phyloP scores from a whole-genome alignment of 2,797 vertebrate genomes.

The Crocidura indochinensis region DNA sequence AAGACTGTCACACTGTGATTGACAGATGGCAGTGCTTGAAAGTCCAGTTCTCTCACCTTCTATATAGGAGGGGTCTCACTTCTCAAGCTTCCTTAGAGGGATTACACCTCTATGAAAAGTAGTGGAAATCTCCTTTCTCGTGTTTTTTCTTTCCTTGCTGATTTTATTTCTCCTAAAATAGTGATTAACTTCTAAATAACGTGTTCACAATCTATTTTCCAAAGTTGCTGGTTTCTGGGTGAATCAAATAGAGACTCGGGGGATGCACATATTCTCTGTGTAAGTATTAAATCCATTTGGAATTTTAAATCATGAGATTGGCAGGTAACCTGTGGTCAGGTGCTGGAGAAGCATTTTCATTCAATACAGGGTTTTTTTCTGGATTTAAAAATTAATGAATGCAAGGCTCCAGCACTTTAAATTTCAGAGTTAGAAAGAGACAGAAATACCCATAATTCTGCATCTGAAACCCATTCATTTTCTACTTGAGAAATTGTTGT shows the following conservation, averaged over 20 bases:
- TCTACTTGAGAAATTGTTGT: background rate
- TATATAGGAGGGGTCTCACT: background rate
- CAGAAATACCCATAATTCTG: background rate
- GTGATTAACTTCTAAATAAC: background rate
- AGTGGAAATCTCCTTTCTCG: background rate
- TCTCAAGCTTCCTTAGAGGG: background rate
- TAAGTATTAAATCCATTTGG: too few species aligned
- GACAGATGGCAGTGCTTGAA: too few species aligned
- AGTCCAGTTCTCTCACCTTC: background rate
- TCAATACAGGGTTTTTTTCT: background rate
- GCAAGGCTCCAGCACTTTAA: too few species aligned
- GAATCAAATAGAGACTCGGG: background rate
- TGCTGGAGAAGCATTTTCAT: background rate
- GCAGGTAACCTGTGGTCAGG: background rate
- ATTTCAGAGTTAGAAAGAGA: background rate
- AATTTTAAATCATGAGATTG: background rate
- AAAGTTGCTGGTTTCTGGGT: background rate
- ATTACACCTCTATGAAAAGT: background rate
- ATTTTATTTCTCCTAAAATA: background rate
- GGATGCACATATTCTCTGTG: too few species aligned
- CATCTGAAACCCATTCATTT: background rate
- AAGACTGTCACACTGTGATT: too few species aligned
- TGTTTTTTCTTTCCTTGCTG: background rate
- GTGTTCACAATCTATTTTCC: background rate
- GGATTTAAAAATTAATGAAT: background rate